These are phyloP conservation scores for Thyatira batis DNA, from an alignment of 2,888 invertebrate genomes.

Conservation along the genomic window DNA sequence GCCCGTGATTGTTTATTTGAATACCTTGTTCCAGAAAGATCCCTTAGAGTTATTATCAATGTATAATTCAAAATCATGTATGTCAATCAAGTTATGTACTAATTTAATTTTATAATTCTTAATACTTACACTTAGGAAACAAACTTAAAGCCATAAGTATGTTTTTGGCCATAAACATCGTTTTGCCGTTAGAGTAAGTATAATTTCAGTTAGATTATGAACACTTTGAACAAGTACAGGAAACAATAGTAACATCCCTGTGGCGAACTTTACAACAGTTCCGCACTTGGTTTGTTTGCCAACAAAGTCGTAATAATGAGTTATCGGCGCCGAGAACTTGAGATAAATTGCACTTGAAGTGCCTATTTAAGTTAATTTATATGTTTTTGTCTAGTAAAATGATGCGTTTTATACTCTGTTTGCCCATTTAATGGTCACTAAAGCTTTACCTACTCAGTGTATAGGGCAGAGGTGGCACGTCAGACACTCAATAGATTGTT, in stretches of 20 bases:
- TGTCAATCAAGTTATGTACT: too few relatives aligned
- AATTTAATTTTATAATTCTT: too few relatives aligned
- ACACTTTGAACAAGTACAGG: constrained; percentile 17
- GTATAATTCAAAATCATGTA: too few relatives aligned
- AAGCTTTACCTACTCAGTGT: constrained; percentile 34
- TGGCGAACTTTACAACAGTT: constrained; percentile 39
- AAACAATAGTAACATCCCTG: constrained; percentile 38
- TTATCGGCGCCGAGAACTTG: constrained; percentile 49
- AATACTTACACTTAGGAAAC: background rate
- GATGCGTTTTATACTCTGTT: constrained; percentile 56
- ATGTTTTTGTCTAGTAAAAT: constrained; percentile 62
- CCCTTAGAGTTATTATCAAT: too few relatives aligned
- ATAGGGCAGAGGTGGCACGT: constrained; percentile 20
- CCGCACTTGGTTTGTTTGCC: constrained; percentile 39
- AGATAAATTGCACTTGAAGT: constrained; percentile 57
- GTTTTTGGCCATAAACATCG: constrained; percentile 11
- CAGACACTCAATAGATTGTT: constrained; percentile 9
- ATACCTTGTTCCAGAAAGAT: too few relatives aligned
- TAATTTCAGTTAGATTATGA: constrained; percentile 1
- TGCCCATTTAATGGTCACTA: constrained; percentile 43
- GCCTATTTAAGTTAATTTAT: constrained; percentile 64
- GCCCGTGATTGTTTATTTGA: too few relatives aligned
- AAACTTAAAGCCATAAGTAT: constrained; percentile 6
- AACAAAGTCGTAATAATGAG: constrained; percentile 52
- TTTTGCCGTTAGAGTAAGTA: background rate